Conservation (phyloP, 2,113 vertebrate genomes). For the Festucalex cinctus region DNA sequence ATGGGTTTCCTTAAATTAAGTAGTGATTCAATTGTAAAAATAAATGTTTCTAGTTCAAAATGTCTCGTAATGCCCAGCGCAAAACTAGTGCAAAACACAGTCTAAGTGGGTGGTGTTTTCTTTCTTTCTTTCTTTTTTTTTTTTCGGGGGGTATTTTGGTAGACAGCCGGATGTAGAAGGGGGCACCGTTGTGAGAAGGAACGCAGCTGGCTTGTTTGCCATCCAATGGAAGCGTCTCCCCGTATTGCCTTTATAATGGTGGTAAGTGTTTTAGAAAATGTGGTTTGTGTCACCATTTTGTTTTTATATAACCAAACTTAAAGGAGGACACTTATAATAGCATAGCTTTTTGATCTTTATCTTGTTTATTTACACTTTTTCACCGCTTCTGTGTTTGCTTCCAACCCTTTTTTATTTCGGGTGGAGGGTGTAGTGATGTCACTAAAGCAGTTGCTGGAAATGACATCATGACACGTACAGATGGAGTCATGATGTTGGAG, state of each 20-base stretch:
- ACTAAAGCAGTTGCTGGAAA: conserved; percentile 39
- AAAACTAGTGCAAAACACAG: no score
- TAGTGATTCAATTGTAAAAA: neutral
- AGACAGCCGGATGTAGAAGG: no score
- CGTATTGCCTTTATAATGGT: no score
- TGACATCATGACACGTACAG: conserved; percentile 49
- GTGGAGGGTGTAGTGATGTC: conserved; percentile 38
- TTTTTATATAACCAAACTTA: neutral
- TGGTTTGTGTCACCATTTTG: neutral
- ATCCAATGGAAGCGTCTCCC: no score
- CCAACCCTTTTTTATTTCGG: conserved; percentile 11
- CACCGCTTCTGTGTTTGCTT: neutral
- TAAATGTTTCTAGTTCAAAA: neutral
- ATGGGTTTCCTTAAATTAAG: neutral
- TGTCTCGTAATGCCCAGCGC: no score
- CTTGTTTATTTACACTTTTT: conserved; percentile 18
- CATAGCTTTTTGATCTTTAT: neutral
- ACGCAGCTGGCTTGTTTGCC: no score
- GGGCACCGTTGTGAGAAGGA: no score
- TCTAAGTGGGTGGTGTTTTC: no score
- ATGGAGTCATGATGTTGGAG: conserved; percentile 45
- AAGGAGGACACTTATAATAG: neutral
- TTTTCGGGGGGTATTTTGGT: no score
- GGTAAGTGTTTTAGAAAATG: neutral
- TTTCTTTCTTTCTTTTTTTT: no score